These are phyloP conservation scores for Pseudochromis fuscus DNA, from an alignment of 2,797 vertebrate genomes.

Conservation along the genomic window DNA sequence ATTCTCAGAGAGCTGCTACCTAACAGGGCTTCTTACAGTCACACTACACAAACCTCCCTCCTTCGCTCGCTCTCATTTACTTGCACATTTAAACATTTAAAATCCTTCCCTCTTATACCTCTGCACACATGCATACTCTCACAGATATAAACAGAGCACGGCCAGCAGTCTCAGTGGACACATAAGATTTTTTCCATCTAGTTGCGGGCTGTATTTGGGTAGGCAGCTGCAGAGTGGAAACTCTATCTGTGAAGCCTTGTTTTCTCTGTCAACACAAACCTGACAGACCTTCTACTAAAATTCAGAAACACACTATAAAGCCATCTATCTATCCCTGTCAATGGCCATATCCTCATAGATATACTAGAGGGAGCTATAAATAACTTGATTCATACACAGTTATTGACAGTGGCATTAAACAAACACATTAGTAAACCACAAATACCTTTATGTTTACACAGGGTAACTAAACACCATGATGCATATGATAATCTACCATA, in stretches of 20 bases:
- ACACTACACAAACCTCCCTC: constrained; percentile 4
- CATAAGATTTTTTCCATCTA: constrained; percentile 73
- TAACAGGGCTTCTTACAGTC: constrained; percentile 12
- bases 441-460: constrained; percentile 61
- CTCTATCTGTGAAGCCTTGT: constrained; percentile 78
- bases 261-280: constrained; percentile 82
- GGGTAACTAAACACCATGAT: constrained; percentile 40
- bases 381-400: constrained; percentile 41
- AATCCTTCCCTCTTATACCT: constrained; percentile 39
- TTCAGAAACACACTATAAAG: constrained; percentile 52
- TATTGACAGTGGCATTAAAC: constrained; percentile 52
- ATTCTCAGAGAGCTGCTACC: background rate
- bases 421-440: constrained; percentile 70
- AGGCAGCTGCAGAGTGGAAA: constrained; percentile 77
- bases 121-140: constrained; percentile 37
- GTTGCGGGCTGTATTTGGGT: constrained; percentile 71
- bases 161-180: constrained; percentile 66
- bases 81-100: constrained; percentile 50
- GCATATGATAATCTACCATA: constrained; percentile 31
- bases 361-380: constrained; percentile 38
- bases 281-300: constrained; percentile 71
- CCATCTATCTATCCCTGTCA: constrained; percentile 53
- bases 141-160: constrained; percentile 31
- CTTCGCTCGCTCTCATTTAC: constrained; percentile 3
- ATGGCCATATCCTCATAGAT: constrained; percentile 36